Percentiles rank a stretch among this genome's conserved stretches.
Conservation (phyloP, 2,888 invertebrate genomes). For the Onchidella celtica region DNA sequence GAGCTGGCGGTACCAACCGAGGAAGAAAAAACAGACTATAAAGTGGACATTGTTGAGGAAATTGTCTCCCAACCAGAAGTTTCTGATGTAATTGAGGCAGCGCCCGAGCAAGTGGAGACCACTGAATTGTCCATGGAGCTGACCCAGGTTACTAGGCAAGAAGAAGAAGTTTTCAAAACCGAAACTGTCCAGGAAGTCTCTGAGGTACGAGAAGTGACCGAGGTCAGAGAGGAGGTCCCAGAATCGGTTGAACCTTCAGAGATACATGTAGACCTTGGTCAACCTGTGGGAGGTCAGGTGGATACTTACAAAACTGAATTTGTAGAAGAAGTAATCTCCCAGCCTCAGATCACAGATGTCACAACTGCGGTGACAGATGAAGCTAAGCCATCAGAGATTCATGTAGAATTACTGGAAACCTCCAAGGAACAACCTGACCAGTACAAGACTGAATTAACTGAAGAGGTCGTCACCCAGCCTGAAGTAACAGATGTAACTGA, state of each 20-base stretch:
- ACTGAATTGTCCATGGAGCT: conserved; percentile 37
- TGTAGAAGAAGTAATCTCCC: conserved; percentile 40
- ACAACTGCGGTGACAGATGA: conserved; percentile 41
- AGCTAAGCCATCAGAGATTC: conserved; percentile 45
- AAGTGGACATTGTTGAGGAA: conserved; percentile 52
- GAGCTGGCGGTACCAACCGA: conserved; percentile 39
- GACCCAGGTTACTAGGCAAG: conserved; percentile 20
- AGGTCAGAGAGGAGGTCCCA: not conserved
- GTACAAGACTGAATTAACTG: conserved; percentile 44
- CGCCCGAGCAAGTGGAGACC: not conserved
- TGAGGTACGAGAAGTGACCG: conserved; percentile 20
- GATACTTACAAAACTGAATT: conserved; percentile 50
- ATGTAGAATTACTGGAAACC: conserved; percentile 41
- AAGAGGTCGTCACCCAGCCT: conserved; percentile 50
- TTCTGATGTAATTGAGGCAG: conserved; percentile 41
- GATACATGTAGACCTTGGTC: conserved; percentile 47
- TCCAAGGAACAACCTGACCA: conserved; percentile 35
- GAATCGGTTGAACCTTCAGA: conserved; percentile 48
- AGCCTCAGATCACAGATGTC: conserved; percentile 47
- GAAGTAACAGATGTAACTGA: conserved; percentile 49
- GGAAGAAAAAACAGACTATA: conserved; percentile 41
- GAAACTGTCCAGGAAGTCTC: conserved; percentile 27
- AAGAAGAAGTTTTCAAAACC: conserved; percentile 31
- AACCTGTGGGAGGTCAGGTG: conserved; percentile 53
- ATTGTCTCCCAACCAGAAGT: conserved; percentile 45